Conservation (phyloP, 2,113 vertebrate species). For the Anser brachyrhynchus region DNA sequence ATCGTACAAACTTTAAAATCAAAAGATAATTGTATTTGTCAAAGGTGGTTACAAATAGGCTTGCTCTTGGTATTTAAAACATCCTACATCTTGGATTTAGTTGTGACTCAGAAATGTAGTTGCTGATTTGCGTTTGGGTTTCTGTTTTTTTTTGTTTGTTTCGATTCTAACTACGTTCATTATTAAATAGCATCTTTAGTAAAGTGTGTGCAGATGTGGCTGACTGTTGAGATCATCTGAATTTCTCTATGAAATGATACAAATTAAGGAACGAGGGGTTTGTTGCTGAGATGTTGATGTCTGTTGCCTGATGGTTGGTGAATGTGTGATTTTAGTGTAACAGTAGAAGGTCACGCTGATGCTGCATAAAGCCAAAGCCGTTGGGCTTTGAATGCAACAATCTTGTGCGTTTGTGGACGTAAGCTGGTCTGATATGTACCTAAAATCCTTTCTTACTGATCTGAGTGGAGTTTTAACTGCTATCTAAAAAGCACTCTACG, state of each 20-base stretch:
- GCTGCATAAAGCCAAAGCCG: background rate
- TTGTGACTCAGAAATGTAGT: background rate
- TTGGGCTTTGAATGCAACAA: background rate
- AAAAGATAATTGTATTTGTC: background rate
- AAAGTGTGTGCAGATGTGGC: background rate
- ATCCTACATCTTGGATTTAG: background rate
- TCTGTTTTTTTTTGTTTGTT: background rate
- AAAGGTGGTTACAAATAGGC: background rate
- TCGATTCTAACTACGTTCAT: background rate
- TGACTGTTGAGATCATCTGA: background rate
- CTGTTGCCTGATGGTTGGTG: background rate
- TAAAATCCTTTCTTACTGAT: background rate
- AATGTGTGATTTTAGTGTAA: background rate
- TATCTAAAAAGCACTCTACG: background rate
- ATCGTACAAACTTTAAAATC: background rate
- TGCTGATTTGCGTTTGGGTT: background rate
- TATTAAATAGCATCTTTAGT: background rate
- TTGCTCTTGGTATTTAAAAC: background rate
- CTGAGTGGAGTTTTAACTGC: background rate
- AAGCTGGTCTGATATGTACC: background rate
- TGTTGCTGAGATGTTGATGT: background rate
- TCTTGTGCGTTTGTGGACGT: background rate
- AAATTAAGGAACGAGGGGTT: background rate
- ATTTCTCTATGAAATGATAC: background rate
- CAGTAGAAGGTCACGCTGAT: background rate